A percentile compares a stretch with the other conserved stretches of the same genome.
Conservation (phyloP, 2,113 vertebrate species). For the Eptatretus burgeri region DNA sequence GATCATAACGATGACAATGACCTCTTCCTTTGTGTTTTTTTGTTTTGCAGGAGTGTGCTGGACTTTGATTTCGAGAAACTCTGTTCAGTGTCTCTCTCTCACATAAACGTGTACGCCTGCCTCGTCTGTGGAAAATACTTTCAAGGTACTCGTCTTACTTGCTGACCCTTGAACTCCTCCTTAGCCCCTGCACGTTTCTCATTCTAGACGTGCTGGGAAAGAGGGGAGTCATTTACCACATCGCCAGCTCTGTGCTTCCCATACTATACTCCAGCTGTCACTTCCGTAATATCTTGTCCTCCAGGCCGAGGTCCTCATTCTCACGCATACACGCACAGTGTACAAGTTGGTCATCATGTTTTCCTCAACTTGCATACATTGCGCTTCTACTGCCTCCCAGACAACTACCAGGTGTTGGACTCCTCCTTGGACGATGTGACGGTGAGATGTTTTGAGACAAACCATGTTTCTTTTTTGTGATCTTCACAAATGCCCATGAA, state of each 20-base stretch:
- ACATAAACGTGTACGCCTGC: conserved; percentile 80
- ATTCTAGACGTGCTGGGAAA: too few species aligned
- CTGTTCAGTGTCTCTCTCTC: conserved; percentile 71
- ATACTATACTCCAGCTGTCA: too few species aligned
- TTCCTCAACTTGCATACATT: conserved; percentile 86
- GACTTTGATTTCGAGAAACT: conserved; percentile 94
- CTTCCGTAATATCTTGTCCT: too few species aligned
- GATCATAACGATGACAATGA: too few species aligned
- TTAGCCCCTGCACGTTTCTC: too few species aligned
- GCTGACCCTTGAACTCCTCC: neutral
- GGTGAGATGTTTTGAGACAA: conserved; percentile 15
- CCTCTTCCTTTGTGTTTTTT: too few species aligned
- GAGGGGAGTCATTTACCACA: too few species aligned
- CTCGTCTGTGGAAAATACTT: conserved; percentile 90
- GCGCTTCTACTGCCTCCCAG: conserved; percentile 85
- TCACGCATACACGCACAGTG: conserved; percentile 84
- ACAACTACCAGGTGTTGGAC: conserved; percentile 93
- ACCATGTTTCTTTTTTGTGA: too few species aligned
- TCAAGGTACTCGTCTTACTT: conserved; percentile 27
- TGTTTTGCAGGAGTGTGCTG: conserved; percentile 39
- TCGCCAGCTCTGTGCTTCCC: too few species aligned
- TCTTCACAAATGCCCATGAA: too few species aligned
- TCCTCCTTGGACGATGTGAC: conserved; percentile 86
- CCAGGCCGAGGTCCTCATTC: conserved; percentile 76
- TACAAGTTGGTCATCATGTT: conserved; percentile 77